Evolutionary conservation across 2,797 vertebrate species (phyloP), one percentile per base, ranked within the genome.

Genomic region (Oreochromis grahami): DNA sequence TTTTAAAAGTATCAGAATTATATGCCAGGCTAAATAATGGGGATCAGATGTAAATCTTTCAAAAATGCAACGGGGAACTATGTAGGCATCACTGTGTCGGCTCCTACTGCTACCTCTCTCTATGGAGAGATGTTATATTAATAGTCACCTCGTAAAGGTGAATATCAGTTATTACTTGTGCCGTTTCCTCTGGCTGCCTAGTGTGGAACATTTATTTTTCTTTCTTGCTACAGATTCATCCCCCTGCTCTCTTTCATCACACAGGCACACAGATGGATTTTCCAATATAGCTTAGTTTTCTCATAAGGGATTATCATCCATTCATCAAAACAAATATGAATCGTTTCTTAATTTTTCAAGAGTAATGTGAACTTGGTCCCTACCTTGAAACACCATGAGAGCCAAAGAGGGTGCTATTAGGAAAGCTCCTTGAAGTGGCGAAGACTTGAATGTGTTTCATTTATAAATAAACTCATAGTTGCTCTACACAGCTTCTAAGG

Each of bases 391-490:
- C 32, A 50, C 3, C 14, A 21, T 7, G 5, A 26, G 3, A 4
- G 38, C 34, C 34, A 24, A 78, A 72, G 26, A 21, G 13, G 26
- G 4, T 41, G 29, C 36, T 55, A 79, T 41, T 87, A 79, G 51
- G 52, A 77, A 43, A 6, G 34, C 19, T 13, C 36, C 45, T 74
- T 72, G 56, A 82, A 82, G 74, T 79, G 53, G 56, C 14, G 51
- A 17, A 60, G 36, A 41, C 43, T 81, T 56, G 1, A 84, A 83
- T 55, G 9, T 38, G 13, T 76, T 58, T 63, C 63, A 80, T 79
- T 81, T 72, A 76, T 81, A 76, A 87, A 84, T 79, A 86, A 88
- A 79, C 55, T 34, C 13, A 5, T 70, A 38, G 36, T 45, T 43
- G 45, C 68, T 78, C 36, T 29, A 32, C 70, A 81, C 32, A 78